Evolutionary conservation across 1,140 invertebrate genomes (phyloP), one percentile per base, ranked within the genome.

Genomic region (Zaprionus lachaisei): DNA sequence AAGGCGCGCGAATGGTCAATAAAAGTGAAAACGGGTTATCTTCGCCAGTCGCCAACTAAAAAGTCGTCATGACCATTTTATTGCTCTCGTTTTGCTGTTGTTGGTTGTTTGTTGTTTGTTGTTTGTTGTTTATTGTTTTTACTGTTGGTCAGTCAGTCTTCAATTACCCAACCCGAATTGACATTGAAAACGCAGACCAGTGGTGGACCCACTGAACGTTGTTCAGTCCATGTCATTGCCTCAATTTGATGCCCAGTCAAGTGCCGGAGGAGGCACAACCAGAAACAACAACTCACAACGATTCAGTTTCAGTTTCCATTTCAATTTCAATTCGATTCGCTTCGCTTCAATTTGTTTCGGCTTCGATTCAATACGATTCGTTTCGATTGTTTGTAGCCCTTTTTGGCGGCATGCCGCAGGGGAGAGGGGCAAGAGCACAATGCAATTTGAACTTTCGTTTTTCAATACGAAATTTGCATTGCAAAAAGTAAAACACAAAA

Each of bases 21-120:
- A 91, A 90, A 87, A 91, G 80, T 91, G 80, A 89, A 92, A 91
- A 91, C 87, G 54, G 66, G 86, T 91, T 91, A 14, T 14, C 56
- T 56, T 17, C 37, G 17, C 26, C 62, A 51, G 17, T 26, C 37
- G 20, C 24, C 56, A 60, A 74, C 47, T 54, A 74, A 74, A 68
- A 67, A 73, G 64, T 73, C 17, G 73, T 58, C 38, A 57, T 71
- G 68, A 51, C 34, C 44, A 47, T 72, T 71, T 72, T 70, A 66
- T 56, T 72, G 69, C 47, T 63, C 44, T 44, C 22, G 60, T 63
- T 62, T 62, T 69, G n/a, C 15, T 44, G 5, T 44, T 22, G 41
- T 51, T 22, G 47, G 11, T 14, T 24, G 22, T 24, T 20, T 20
- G 20, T n/a, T n/a, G n/a, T n/a, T n/a, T 0, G 17, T 15, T 14